phyloP scores from a whole-genome alignment of 2,113 vertebrate species.

The Gymnorhina tibicen region DNA sequence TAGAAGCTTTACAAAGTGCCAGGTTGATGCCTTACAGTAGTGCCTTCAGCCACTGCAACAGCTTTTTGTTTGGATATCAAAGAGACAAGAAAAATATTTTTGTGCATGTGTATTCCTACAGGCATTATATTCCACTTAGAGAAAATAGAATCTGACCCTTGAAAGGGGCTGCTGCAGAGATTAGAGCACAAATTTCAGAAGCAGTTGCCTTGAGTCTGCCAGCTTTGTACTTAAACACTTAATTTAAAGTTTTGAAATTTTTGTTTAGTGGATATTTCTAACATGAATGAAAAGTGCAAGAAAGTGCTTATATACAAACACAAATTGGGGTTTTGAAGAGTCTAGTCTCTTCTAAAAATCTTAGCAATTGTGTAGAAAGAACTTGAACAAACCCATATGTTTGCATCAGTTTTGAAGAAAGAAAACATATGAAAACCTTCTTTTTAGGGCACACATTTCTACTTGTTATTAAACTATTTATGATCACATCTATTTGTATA shows the following conservation, averaged over 20 bases:
- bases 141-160: neutral
- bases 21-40: neutral
- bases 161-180: neutral
- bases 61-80: neutral
- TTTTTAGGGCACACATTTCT: neutral
- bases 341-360: neutral
- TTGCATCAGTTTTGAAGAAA: neutral
- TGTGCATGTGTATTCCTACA: neutral
- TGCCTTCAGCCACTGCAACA: neutral
- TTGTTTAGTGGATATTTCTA: neutral
- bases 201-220: neutral
- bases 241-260: neutral
- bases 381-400: neutral
- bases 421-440: neutral
- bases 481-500: neutral
- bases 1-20: neutral
- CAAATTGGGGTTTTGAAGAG: neutral
- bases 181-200: neutral
- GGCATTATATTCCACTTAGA: neutral
- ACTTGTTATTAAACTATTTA: neutral
- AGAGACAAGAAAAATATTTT: neutral
- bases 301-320: neutral
- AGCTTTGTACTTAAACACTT: neutral
- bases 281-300: neutral
- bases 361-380: neutral